These are phyloP conservation scores for Stercorarius parasiticus DNA, from an alignment of 2,113 vertebrate species.

Conservation along the genomic window DNA sequence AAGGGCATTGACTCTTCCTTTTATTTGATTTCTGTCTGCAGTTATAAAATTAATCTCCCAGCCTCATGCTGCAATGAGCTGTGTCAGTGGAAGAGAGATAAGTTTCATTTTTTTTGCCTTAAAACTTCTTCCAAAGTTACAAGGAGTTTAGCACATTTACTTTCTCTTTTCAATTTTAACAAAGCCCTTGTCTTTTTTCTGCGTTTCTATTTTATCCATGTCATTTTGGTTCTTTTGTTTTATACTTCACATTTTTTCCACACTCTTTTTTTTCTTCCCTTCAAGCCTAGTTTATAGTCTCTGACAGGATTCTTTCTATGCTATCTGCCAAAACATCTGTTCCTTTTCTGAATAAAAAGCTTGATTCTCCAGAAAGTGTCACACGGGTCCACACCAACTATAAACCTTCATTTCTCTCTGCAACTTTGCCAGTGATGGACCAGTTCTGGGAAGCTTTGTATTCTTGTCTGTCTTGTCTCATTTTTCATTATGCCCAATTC, in stretches of 20 bases:
- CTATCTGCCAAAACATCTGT: conserved; percentile 77
- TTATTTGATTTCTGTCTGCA: conserved; percentile 67
- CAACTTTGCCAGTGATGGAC: background rate
- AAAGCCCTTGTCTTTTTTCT: conserved; percentile 52
- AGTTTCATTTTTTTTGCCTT: conserved; percentile 18
- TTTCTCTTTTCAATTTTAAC: conserved; percentile 58
- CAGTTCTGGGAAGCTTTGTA: background rate
- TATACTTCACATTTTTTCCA: conserved; percentile 60
- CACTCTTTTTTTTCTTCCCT: conserved; percentile 31
- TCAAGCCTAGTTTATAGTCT: conserved; percentile 72
- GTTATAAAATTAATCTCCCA: conserved; percentile 65
- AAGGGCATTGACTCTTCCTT: conserved; percentile 59
- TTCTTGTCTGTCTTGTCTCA: conserved; percentile 6
- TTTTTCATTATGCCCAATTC: conserved; percentile 15
- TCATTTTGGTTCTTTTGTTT: conserved; percentile 68
- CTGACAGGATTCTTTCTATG: conserved; percentile 67
- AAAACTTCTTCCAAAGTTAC: conserved; percentile 60
- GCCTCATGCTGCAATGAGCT: conserved; percentile 46
- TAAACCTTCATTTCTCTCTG: conserved; percentile 48
- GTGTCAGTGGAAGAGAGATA: conserved; percentile 55
- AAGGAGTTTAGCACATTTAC: conserved; percentile 42
- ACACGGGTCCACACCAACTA: conserved; percentile 42
- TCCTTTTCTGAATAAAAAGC: conserved; percentile 70
- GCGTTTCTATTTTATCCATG: conserved; percentile 66
- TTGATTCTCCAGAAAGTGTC: conserved; percentile 66